These are phyloP conservation scores for Helicolenus hilgendorfi DNA, from an alignment of 2,797 vertebrate species.

Conservation along the genomic window DNA sequence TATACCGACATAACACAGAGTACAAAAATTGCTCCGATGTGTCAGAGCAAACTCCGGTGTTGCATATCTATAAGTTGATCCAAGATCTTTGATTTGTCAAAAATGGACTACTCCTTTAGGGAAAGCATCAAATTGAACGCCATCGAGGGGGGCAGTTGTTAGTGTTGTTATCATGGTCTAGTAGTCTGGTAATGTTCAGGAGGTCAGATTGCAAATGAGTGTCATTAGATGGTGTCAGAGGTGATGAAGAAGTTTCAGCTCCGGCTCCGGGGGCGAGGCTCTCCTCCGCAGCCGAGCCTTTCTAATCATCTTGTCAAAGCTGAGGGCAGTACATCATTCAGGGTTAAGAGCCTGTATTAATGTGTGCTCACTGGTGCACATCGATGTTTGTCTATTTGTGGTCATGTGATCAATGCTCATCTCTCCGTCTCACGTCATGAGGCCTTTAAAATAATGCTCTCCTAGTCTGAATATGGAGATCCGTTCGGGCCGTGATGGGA, in stretches of 20 bases:
- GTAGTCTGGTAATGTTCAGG: constrained; percentile 76
- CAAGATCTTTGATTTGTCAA: neutral
- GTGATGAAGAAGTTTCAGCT: constrained; percentile 85
- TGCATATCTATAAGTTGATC: neutral
- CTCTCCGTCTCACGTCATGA: constrained; percentile 57
- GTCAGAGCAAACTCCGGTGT: neutral
- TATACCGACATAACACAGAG: neutral
- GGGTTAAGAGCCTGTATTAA: constrained; percentile 35
- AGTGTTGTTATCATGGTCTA: constrained; percentile 27
- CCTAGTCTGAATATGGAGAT: neutral
- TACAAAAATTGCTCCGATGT: neutral
- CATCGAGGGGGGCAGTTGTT: constrained; percentile 3
- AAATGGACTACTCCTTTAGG: neutral
- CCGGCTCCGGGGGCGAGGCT: constrained; percentile 76
- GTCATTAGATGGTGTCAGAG: constrained; percentile 88
- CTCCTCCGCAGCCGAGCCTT: constrained; percentile 68
- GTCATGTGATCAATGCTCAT: constrained; percentile 14
- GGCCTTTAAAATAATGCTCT: constrained; percentile 4
- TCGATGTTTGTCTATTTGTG: constrained; percentile 21
- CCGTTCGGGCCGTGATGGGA: neutral
- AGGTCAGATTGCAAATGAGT: constrained; percentile 84
- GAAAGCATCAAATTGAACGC: constrained; percentile 12
- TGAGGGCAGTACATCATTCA: constrained; percentile 66
- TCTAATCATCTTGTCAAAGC: constrained; percentile 83
- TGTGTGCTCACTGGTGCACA: neutral